Base-by-base conservation (phyloP, 1,140 invertebrate species). In the Drusus annulatus region DNA sequence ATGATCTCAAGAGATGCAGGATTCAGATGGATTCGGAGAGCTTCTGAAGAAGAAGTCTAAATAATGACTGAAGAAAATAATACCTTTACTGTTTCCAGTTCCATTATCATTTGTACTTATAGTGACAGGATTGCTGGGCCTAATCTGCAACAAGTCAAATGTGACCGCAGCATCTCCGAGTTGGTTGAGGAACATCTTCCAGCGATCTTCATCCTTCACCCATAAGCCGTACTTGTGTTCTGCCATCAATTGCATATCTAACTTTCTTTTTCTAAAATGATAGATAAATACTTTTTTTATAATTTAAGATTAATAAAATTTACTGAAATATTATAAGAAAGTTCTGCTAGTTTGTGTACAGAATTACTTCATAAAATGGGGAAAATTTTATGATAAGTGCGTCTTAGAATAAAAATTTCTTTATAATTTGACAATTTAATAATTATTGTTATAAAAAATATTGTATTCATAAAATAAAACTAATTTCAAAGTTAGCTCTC, bases 121-220 rank as follows among this genome's bases (percentile, higher is more conserved):
- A 83, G 89, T 86, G n/a, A 92, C 86, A 68, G 90, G 84, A 80
- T 87, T 87, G 80, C 85, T 89, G 4, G 90, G 91, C 84, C 92
- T 94, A 15, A 92, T 91, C 83, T 92, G 90, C 3, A 94, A 85
- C 62, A 95, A 86, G 85, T 94, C 93, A 85, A 94, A 93, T 4
- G 85, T 89, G 0, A 91, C 90, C 13, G 92, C 90, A 17, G 93
- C 93, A 78, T 90, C 86, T 0, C 93, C 93, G 13, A 94, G 85
- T 45, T 92, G 85, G 21, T 84, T 77, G 65, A 91, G 86, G 58
- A 90, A 86, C 58, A 89, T 87, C 10, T 89, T 85, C 85, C 90
- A 90, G 68, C 87, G 89, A 19, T 86, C 79, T 79, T 90, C 87
- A 74, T 84, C 84, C 5, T 84, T 84, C 1, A 89, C 85, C 81